These are phyloP conservation scores for Sinella curviseta DNA, from an alignment of 1,140 invertebrate species.

Conservation along the genomic window DNA sequence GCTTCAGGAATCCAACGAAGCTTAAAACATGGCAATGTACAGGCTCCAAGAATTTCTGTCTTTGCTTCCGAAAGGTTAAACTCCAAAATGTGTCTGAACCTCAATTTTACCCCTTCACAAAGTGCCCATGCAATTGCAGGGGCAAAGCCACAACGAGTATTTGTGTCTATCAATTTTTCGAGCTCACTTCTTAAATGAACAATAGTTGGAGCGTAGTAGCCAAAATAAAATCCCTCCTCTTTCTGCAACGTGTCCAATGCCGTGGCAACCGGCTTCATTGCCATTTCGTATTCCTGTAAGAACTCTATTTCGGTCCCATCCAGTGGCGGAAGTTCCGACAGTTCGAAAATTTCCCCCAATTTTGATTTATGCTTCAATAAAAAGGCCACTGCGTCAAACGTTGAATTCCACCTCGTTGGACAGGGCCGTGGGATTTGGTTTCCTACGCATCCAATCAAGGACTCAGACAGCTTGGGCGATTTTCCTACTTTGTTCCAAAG, in stretches of 20 bases:
- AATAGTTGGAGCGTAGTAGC: background rate
- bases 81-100: background rate
- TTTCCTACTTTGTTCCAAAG: constrained; percentile 16
- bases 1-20: constrained; percentile 6
- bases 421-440: background rate
- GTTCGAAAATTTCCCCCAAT: background rate
- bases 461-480: background rate
- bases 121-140: background rate
- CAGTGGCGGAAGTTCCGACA: background rate
- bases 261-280: constrained; percentile 14
- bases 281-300: constrained; percentile 2
- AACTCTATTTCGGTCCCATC: background rate
- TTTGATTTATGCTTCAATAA: constrained; percentile 2
- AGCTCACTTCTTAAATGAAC: background rate
- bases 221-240: constrained; percentile 26
- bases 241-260: constrained; percentile 26
- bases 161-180: background rate
- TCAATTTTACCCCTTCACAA: background rate
- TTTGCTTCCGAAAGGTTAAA: background rate
- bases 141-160: background rate
- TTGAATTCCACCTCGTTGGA: constrained; percentile 27
- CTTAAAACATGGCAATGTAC: constrained; percentile 20
- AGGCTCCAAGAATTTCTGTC: background rate
- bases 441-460: background rate
- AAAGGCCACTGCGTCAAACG: background rate